Conservation (phyloP, 2,888 invertebrate genomes). For the Eucera pruinosa region DNA sequence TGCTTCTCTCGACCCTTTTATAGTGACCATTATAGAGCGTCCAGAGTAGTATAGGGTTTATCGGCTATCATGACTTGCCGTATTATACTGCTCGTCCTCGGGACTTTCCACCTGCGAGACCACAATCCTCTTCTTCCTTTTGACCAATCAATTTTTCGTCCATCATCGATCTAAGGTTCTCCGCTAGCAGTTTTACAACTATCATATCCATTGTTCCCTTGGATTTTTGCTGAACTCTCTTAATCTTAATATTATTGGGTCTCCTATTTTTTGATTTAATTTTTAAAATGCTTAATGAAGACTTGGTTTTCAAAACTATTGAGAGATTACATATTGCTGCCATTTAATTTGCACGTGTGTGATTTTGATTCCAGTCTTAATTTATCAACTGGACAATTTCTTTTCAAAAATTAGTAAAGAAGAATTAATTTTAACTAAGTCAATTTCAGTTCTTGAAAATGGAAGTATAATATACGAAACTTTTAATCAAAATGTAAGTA, state of each 20-base stretch:
- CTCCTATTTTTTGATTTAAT: neutral
- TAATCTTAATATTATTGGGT: neutral
- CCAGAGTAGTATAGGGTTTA: conserved; percentile 55
- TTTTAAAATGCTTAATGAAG: no score
- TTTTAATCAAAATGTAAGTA: no score
- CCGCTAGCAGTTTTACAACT: conserved; percentile 10
- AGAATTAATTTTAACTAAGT: no score
- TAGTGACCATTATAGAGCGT: conserved; percentile 58
- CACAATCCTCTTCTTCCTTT: conserved; percentile 44
- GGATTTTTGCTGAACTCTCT: neutral
- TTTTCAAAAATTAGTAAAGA: no score
- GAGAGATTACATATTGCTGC: no score
- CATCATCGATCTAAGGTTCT: conserved; percentile 20
- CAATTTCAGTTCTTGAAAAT: no score
- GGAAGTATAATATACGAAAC: no score
- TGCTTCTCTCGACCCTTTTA: conserved; percentile 49
- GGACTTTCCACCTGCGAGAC: conserved; percentile 66
- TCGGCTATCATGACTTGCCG: conserved; percentile 69
- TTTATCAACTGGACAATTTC: no score
- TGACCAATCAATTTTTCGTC: conserved; percentile 58
- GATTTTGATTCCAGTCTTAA: no score
- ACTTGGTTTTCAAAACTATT: no score
- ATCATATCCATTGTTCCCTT: neutral
- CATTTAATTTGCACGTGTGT: no score
- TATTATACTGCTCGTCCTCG: conserved; percentile 46